Percentiles rank a stretch among this genome's conserved stretches.
Evolutionary conservation across 2,113 vertebrate genomes (phyloP).

Genomic region (Montifringilla adamsi): DNA sequence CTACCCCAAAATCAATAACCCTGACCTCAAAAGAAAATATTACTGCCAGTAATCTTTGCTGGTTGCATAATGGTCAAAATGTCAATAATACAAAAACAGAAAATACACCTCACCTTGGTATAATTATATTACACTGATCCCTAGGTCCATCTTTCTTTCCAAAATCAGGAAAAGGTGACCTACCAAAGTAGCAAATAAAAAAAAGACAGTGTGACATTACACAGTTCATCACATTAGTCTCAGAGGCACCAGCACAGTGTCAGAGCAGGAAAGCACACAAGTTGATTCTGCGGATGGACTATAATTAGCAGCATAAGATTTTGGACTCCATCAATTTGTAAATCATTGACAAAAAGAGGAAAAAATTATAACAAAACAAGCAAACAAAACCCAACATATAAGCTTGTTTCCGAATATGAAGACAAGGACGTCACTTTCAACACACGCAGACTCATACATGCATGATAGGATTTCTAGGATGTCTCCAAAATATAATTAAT

Average conservation of each 20-base stretch:
- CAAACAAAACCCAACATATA: not conserved
- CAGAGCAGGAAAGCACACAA: not conserved
- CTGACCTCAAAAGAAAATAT: not conserved
- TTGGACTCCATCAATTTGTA: not conserved
- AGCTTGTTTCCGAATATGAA: not conserved
- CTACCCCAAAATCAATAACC: constrained; percentile 18
- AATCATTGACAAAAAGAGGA: not conserved
- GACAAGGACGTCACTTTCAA: not conserved
- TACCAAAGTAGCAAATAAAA: not conserved
- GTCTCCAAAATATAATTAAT: constrained; percentile 23
- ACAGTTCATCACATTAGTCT: not conserved
- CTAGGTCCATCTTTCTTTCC: not conserved
- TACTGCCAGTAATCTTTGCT: constrained; percentile 35
- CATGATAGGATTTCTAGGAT: not conserved
- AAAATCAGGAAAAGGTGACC: constrained; percentile 17
- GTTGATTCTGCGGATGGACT: not conserved
- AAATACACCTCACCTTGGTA: not conserved
- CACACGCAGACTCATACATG: not conserved
- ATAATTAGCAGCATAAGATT: not conserved
- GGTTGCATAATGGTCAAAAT: constrained; percentile 4
- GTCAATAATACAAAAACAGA: not conserved
- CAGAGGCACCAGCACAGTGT: not conserved
- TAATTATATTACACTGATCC: not conserved
- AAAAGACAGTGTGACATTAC: not conserved
- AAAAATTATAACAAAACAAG: not conserved